Conservation (phyloP, 2,797 vertebrate genomes). For the Anas flavirostris region DNA sequence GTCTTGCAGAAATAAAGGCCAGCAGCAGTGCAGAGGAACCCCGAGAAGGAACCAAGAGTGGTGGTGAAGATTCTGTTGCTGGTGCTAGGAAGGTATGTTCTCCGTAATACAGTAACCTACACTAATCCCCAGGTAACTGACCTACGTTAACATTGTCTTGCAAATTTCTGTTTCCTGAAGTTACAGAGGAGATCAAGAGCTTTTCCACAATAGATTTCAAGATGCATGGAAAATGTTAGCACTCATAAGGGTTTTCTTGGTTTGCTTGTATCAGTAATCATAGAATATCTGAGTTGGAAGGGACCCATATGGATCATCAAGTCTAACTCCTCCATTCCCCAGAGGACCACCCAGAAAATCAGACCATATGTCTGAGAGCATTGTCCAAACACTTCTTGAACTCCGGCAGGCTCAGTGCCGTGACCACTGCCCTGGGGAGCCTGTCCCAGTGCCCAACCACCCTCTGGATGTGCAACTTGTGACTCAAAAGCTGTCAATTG, state of each 20-base stretch:
- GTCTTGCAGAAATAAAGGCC: not conserved
- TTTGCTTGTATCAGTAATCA: not conserved
- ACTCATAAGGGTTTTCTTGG: not conserved
- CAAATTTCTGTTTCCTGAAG: not conserved
- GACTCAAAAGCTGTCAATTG: not conserved
- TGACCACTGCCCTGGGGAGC: too few species aligned
- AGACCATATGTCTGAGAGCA: too few species aligned
- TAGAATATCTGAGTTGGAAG: too few species aligned
- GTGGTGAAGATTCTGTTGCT: not conserved
- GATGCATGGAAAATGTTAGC: fast-evolving
- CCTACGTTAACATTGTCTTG: not conserved
- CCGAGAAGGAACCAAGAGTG: not conserved
- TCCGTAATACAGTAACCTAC: not conserved
- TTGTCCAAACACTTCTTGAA: too few species aligned
- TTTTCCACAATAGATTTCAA: not conserved
- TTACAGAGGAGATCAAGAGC: not conserved
- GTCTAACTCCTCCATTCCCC: too few species aligned
- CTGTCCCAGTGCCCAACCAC: too few species aligned
- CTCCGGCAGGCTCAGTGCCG: too few species aligned
- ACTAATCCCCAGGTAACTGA: not conserved
- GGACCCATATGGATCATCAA: too few species aligned
- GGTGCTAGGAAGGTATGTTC: constrained; percentile 72
- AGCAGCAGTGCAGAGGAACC: not conserved
- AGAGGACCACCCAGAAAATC: too few species aligned
- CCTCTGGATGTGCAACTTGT: not conserved